These are phyloP conservation scores for Brotogeris chrysoptera DNA, from an alignment of 2,797 vertebrate species.

Conservation along the genomic window DNA sequence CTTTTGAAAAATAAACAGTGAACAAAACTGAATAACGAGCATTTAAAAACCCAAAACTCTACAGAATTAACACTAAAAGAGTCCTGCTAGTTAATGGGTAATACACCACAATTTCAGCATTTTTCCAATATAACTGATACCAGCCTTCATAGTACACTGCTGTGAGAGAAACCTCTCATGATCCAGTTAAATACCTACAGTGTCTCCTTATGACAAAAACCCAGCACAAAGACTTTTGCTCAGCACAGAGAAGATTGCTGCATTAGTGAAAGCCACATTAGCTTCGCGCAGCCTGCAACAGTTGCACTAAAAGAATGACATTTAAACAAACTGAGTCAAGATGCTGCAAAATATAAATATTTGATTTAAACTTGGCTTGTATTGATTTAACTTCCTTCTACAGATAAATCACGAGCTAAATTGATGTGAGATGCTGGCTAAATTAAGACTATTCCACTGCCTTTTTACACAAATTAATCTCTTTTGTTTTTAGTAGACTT, in stretches of 20 bases:
- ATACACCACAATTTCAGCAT: not conserved
- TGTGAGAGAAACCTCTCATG: not conserved
- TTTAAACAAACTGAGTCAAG: slow-evolving; percentile 53
- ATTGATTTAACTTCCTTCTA: slow-evolving; percentile 40
- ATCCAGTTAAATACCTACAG: not conserved
- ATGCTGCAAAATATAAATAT: slow-evolving; percentile 57
- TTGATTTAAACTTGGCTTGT: slow-evolving; percentile 54
- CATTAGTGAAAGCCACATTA: not conserved
- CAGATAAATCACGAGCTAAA: slow-evolving; percentile 58
- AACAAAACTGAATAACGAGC: not conserved
- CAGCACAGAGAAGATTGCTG: not conserved
- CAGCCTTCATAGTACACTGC: not conserved
- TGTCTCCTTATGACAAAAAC: not conserved
- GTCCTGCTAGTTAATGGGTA: not conserved
- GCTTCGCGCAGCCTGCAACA: not conserved
- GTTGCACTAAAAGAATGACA: not conserved
- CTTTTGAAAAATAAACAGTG: not conserved
- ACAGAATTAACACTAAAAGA: not conserved
- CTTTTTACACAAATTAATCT: not conserved
- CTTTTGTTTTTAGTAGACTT: not conserved
- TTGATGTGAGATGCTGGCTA: slow-evolving; percentile 12
- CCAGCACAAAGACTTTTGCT: not conserved
- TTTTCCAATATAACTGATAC: not conserved
- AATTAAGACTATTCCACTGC: not conserved
- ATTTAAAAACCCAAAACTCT: not conserved